Evolutionary conservation across 2,888 invertebrate genomes (phyloP).

Genomic region (Rhimphoctona megacephalus): DNA sequence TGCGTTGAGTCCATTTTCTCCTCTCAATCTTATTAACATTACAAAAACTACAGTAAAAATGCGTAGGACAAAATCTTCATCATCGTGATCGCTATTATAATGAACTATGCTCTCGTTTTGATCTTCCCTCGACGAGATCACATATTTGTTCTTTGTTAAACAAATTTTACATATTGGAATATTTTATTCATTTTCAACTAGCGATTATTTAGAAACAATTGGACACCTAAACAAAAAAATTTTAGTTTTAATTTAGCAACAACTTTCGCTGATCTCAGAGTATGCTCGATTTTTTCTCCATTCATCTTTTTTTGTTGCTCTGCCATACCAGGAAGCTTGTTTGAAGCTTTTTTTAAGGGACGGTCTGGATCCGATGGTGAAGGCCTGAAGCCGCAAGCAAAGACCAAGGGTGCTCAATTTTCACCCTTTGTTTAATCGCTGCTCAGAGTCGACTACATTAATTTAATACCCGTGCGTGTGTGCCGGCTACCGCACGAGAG

Average conservation of each 20-base stretch:
- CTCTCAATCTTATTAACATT: too few relatives aligned
- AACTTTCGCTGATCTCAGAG: background rate
- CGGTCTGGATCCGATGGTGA: background rate
- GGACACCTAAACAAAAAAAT: background rate
- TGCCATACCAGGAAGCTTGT: conserved; percentile 37
- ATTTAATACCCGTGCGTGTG: conserved; percentile 82
- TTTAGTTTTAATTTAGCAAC: background rate
- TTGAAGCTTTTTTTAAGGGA: conserved; percentile 45
- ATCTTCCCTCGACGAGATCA: too few relatives aligned
- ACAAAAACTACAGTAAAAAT: too few relatives aligned
- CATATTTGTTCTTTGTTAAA: too few relatives aligned
- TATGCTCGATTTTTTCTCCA: background rate
- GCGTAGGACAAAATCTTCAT: too few relatives aligned
- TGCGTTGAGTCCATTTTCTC: too few relatives aligned
- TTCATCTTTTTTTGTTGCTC: conserved; percentile 32
- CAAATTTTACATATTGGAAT: too few relatives aligned
- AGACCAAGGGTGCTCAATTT: conserved; percentile 80
- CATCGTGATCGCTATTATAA: too few relatives aligned
- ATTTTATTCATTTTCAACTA: too few relatives aligned
- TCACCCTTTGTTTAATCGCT: conserved; percentile 84
- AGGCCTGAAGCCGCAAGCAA: conserved; percentile 37
- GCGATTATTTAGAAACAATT: background rate
- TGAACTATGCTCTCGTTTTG: too few relatives aligned
- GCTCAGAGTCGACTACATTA: conserved; percentile 83
- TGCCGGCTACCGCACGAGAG: conserved; percentile 71